Percentiles rank a stretch among this genome's conserved stretches.
phyloP scores from a whole-genome alignment of 2,888 invertebrate genomes.

The Standfussiana lucernea region DNA sequence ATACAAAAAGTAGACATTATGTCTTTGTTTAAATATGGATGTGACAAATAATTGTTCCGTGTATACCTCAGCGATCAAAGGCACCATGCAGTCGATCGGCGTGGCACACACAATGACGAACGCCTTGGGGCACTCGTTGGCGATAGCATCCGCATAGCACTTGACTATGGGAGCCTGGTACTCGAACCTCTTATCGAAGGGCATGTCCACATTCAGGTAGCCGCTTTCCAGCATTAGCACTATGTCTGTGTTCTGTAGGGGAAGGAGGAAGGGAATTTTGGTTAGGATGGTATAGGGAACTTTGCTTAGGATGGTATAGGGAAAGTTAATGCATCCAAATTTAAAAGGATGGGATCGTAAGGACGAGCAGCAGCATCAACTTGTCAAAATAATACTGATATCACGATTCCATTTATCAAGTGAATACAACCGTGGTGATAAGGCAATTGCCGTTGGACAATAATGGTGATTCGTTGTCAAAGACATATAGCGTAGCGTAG shows the following conservation, averaged over 20 bases:
- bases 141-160: conserved; percentile 86
- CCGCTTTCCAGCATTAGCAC: conserved; percentile 85
- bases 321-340: background rate
- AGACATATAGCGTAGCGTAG: no score
- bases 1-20: background rate
- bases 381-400: background rate
- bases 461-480: background rate
- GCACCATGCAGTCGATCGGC: conserved; percentile 90
- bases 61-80: conserved; percentile 86
- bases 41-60: background rate
- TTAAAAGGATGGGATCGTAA: background rate
- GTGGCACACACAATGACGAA: conserved; percentile 88
- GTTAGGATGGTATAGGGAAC: conserved; percentile 17
- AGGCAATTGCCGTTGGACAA: background rate
- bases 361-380: no score
- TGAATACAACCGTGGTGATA: background rate
- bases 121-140: conserved; percentile 89
- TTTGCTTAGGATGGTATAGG: conserved; percentile 11
- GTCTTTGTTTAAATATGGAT: background rate
- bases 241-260: conserved; percentile 83
- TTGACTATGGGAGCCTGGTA: conserved; percentile 85
- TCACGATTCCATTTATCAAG: background rate
- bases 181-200: conserved; percentile 80
- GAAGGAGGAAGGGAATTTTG: conserved; percentile 4
- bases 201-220: conserved; percentile 77